These are phyloP conservation scores for Eira barbara DNA, from an alignment of 2,113 vertebrate species.

Conservation along the genomic window DNA sequence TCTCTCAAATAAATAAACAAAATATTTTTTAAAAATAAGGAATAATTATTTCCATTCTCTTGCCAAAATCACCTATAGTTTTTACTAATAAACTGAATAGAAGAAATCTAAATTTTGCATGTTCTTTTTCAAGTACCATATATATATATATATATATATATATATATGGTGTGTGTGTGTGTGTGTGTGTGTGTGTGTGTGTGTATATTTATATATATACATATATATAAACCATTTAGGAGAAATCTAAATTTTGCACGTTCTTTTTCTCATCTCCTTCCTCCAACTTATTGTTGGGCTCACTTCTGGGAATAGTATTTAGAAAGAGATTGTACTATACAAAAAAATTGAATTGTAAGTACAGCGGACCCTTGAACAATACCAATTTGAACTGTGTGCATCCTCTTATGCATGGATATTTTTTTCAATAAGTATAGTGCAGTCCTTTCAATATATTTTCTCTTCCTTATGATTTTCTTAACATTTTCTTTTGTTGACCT, in stretches of 20 bases:
- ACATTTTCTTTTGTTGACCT: not conserved
- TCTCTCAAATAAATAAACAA: not conserved
- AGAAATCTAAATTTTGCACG: not conserved
- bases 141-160: not conserved
- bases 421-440: not conserved
- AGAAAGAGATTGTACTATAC: not conserved
- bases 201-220: rapidly evolving
- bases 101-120: not conserved
- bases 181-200: no score
- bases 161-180: no score
- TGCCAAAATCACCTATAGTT: not conserved
- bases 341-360: not conserved
- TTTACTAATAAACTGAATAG: not conserved
- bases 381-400: not conserved
- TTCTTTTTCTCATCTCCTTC: not conserved
- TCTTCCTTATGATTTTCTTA: not conserved
- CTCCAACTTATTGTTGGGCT: not conserved
- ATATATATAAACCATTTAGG: not conserved
- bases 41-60: not conserved
- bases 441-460: not conserved
- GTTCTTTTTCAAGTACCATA: not conserved
- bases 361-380: not conserved
- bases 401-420: not conserved
- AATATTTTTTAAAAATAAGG: not conserved
- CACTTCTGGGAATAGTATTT: not conserved